These are phyloP conservation scores for Acromyrmex charruanus DNA, from an alignment of 1,140 invertebrate genomes.

Conservation along the genomic window DNA sequence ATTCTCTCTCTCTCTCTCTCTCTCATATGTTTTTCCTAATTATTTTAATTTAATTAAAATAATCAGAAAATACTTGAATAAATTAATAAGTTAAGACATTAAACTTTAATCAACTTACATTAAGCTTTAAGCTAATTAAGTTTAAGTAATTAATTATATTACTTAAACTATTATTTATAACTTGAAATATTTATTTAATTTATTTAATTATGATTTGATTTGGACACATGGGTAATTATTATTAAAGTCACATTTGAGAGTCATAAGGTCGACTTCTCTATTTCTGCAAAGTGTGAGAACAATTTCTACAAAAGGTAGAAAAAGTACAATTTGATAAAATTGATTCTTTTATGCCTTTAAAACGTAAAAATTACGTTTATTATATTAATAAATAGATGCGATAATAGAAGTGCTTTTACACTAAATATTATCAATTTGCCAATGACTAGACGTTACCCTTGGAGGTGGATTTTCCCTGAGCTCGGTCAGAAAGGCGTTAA, in stretches of 20 bases:
- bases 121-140: background rate
- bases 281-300: background rate
- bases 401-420: background rate
- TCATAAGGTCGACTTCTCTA: conserved; percentile 1
- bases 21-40: background rate
- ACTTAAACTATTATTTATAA: background rate
- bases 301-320: conserved; percentile 17
- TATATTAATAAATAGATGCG: background rate
- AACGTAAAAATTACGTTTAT: background rate
- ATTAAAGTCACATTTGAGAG: background rate
- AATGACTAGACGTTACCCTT: conserved; percentile 74
- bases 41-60: conserved; percentile 9
- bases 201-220: conserved; percentile 15
- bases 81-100: no score
- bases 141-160: conserved; percentile 1
- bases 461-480: conserved; percentile 81
- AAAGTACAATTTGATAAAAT: conserved; percentile 7
- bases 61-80: no score
- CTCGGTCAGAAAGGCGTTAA: conserved; percentile 87
- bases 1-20: background rate
- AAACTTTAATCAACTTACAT: no score
- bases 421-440: conserved; percentile 82
- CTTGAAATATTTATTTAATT: background rate
- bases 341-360: background rate
- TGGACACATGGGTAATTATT: conserved; percentile 17